Base-by-base conservation (phyloP, 2,888 invertebrate genomes). In the Yponomeuta cagnagella region DNA sequence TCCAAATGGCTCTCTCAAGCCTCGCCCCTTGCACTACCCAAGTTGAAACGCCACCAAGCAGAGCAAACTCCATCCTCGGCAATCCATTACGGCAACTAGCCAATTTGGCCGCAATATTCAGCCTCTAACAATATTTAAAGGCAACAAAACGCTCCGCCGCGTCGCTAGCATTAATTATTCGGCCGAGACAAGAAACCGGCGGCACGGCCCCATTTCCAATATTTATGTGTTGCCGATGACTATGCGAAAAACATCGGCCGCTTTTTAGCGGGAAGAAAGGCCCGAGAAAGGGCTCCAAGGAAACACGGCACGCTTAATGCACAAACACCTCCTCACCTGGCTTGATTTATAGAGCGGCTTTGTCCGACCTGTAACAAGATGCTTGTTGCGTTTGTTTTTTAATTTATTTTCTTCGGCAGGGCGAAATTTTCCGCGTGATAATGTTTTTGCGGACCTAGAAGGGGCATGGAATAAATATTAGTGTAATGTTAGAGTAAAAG, bases 171-270 rank as follows among this genome's bases (percentile, higher is more conserved):
- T 90, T 92, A 92, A 92, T 92, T 92, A 92, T 90, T 88, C 89
- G 81, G 76, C 80, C 85, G 82, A 91, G 89, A 90, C 90, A 90
- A 92, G 92, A 90, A 91, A 90, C 87, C 89, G 71, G 88, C 52
- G 15, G 52, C 52, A 87, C 86, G 85, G 87, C 88, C 87, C 90
- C 88, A 90, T 89, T 92, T 89, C 88, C 91, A 89, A 92, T 93
- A 93, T 93, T 93, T 93, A 93, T 93, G 93, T 92, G 90, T 91
- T 92, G 90, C 85, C 91, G 89, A 92, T 93, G 93, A 93, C 93
- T 89, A 79, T 80, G 89, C 92, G 84, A 88, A 91, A 58, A 92
- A 90, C 89, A 88, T 87, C 86, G 85, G 86, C 90, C 89, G 90
- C 92, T 92, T 93, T 93, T 93, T 92, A 92, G 88, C 85, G 78